Evolutionary conservation across 1,140 invertebrate genomes (phyloP).

Genomic region (Brachystomella parvula): DNA sequence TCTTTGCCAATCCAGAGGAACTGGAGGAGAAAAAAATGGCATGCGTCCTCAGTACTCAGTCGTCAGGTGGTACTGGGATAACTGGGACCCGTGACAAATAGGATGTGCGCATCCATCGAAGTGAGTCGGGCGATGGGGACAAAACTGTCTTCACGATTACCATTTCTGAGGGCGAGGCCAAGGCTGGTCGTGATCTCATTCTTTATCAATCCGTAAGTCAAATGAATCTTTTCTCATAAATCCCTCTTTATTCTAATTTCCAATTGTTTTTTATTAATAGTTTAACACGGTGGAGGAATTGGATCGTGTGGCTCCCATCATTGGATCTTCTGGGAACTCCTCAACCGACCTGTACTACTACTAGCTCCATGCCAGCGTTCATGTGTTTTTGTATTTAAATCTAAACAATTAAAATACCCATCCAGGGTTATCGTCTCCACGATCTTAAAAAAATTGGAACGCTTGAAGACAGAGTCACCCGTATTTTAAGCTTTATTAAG

Average conservation of each 20-base stretch:
- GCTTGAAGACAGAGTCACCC: too few species aligned
- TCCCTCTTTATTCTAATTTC: not conserved
- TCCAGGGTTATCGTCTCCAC: too few species aligned
- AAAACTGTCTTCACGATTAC: slow-evolving; percentile 78
- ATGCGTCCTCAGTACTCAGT: too few species aligned
- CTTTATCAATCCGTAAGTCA: slow-evolving; percentile 70
- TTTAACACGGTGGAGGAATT: slow-evolving; percentile 73
- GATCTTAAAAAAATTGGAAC: too few species aligned
- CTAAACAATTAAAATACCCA: too few species aligned
- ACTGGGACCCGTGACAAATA: slow-evolving; percentile 73
- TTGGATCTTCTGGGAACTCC: slow-evolving; percentile 77
- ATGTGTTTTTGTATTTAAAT: too few species aligned
- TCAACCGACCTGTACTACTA: too few species aligned
- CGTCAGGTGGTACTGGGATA: slow-evolving; percentile 76
- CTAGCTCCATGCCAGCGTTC: too few species aligned
- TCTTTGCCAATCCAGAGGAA: slow-evolving; percentile 69
- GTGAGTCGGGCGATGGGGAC: slow-evolving; percentile 52
- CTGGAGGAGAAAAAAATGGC: slow-evolving; percentile 75
- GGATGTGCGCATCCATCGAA: slow-evolving; percentile 81
- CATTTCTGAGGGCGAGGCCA: slow-evolving; percentile 81
- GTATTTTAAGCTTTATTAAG: too few species aligned
- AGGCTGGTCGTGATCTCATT: slow-evolving; percentile 78
- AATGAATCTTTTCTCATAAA: not conserved
- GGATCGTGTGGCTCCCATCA: slow-evolving; percentile 75
- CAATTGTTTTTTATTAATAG: slow-evolving; percentile 44